These are phyloP conservation scores for Styela clava DNA, from an alignment of 23 tunicate genomes.

Conservation along the genomic window DNA sequence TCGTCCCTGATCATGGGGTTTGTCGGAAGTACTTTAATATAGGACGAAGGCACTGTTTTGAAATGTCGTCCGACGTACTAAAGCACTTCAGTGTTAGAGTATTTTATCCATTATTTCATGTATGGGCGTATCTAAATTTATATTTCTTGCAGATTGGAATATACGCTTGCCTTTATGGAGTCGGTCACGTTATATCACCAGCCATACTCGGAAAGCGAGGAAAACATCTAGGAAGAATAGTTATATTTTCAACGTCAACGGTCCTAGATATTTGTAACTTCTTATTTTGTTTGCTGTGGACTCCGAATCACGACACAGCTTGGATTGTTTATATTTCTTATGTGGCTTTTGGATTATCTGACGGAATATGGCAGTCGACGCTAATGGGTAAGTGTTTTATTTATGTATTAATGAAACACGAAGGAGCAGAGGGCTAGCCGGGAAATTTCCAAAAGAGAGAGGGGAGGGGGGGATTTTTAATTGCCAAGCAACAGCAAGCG, in stretches of 20 bases:
- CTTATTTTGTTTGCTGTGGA: slow-evolving; percentile 19
- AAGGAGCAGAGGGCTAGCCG: too few relatives aligned
- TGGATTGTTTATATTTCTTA: slow-evolving; percentile 18
- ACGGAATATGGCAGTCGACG: slow-evolving; percentile 25
- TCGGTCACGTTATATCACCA: slow-evolving; percentile 5
- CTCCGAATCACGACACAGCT: slow-evolving; percentile 1
- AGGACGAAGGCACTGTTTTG: too few relatives aligned
- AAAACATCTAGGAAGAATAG: not conserved
- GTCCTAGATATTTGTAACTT: slow-evolving; percentile 9
- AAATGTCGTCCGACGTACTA: too few relatives aligned
- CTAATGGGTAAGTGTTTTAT: slow-evolving; percentile 17
- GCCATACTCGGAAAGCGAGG: not conserved
- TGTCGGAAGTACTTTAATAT: too few relatives aligned
- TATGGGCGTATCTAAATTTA: too few relatives aligned
- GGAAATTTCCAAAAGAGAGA: too few relatives aligned
- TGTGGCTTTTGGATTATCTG: slow-evolving; percentile 7
- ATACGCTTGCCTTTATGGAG: slow-evolving; percentile 5
- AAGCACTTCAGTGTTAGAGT: too few relatives aligned
- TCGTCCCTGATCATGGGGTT: too few relatives aligned
- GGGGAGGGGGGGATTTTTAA: too few relatives aligned
- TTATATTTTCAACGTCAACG: not conserved
- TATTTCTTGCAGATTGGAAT: slow-evolving; percentile 1
- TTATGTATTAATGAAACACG: too few relatives aligned
- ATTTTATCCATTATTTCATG: too few relatives aligned
- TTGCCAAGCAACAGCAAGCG: too few relatives aligned